phyloP scores from a whole-genome alignment of 2,888 invertebrate species.

The Hyles lineata region DNA sequence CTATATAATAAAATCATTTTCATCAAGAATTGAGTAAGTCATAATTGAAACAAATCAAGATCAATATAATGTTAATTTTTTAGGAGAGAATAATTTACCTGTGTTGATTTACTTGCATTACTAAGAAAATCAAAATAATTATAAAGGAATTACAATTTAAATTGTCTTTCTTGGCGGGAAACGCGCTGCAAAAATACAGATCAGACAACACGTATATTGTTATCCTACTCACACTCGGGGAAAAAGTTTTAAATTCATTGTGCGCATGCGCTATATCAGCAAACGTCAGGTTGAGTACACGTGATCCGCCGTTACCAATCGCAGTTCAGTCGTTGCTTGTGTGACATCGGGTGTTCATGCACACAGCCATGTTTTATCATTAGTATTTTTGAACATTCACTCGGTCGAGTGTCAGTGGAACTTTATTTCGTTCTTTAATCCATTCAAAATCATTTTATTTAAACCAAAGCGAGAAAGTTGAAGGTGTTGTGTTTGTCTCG shows the following conservation, averaged over 20 bases:
- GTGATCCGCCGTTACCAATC: conserved; percentile 71
- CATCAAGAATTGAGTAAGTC: too few species aligned
- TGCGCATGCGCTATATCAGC: conserved; percentile 72
- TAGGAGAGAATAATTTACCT: too few species aligned
- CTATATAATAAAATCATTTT: too few species aligned
- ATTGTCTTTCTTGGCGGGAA: conserved; percentile 27
- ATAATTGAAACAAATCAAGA: too few species aligned
- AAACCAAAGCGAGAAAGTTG: conserved; percentile 5
- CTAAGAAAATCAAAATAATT: too few species aligned
- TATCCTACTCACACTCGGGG: conserved; percentile 53
- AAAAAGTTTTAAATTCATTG: conserved; percentile 64
- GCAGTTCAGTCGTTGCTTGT: conserved; percentile 58
- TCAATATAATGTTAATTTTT: too few species aligned
- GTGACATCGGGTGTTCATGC: conserved; percentile 60
- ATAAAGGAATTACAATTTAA: not conserved
- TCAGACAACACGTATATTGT: not conserved
- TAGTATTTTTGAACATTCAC: conserved; percentile 63
- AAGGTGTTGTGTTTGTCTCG: conserved; percentile 31
- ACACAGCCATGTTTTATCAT: conserved; percentile 57
- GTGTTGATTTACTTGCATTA: too few species aligned
- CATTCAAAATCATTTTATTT: conserved; percentile 2
- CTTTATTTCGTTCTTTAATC: conserved; percentile 16
- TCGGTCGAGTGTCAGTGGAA: conserved; percentile 30
- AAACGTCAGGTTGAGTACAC: conserved; percentile 62
- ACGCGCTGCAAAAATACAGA: not conserved